Base-by-base conservation (phyloP, 2,888 invertebrate species). In the Peribatodes rhomboidaria region DNA sequence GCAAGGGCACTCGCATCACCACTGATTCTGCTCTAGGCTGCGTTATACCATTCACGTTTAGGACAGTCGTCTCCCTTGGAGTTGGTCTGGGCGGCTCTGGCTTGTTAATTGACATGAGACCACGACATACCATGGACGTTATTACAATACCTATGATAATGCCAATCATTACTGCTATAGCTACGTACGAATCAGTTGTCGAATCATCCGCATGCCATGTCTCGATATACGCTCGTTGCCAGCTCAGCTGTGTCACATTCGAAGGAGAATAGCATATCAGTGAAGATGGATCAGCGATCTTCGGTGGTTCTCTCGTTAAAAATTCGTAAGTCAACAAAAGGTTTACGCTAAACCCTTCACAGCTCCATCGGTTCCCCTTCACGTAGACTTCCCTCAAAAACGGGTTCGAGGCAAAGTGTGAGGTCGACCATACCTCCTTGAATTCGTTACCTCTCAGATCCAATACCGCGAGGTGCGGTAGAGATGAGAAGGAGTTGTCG, bases 361-460 rank as follows among this genome's bases (percentile, higher is more conserved):
- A 97, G 69, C 94, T 94, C 97, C 97, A 97, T 1, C 96, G 95
- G 89, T 97, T 97, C 72, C 96, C 96, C 41, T 95, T 94, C 73
- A 97, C 86, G 76, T 93, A 88, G 31, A 97, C 87, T 76, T 93
- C 91, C 74, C 92, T 89, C 72, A 96, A 87, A 80, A 93, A 94
- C 33, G 92, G 88, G 80, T 96, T 96, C 61, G 93, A 92, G 54
- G 93, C 87, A 79, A 97, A 96, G 79, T 94, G 94, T 65, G 93
- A 90, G 1, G 94, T 90, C 2, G 94, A 88, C 84, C 96, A 94
- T 22, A 95, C 94, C 63, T 95, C 95, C 11, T 94, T 95, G 66
- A 97, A 92, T 39, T 95, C 94, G 80, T 97, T 97, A 50, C 96
- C 96, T 81, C 95, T 95, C 80, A 97, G 84, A 80, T 96, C 95